A percentile compares a stretch with the other conserved stretches of the same genome.
phyloP scores from a whole-genome alignment of 1,140 invertebrate genomes.

The Conopomorpha cramerella region DNA sequence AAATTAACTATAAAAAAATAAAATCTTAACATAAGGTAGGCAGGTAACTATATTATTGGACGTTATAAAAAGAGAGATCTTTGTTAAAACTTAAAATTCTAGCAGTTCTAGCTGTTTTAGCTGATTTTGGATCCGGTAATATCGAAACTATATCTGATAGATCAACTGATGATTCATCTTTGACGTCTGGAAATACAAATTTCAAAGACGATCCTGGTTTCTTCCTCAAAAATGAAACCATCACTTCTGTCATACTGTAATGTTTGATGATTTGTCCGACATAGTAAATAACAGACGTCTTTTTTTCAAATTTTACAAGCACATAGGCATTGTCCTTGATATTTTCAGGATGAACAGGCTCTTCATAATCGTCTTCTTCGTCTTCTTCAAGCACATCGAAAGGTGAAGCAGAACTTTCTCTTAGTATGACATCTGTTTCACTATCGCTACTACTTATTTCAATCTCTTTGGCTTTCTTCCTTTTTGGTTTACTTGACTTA shows the following conservation, averaged over 20 bases:
- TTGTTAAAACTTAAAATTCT: not conserved
- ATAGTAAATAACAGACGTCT: slow-evolving; percentile 13
- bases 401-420: slow-evolving; percentile 1
- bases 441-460: slow-evolving; percentile 6
- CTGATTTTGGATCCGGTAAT: slow-evolving; percentile 7
- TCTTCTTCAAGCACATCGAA: slow-evolving; percentile 6
- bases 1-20: not conserved
- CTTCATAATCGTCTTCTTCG: slow-evolving; percentile 10
- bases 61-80: not conserved
- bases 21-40: not conserved
- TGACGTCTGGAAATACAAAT: slow-evolving; percentile 12
- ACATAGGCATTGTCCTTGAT: slow-evolving; percentile 17
- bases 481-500: slow-evolving; percentile 1
- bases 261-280: slow-evolving; percentile 14
- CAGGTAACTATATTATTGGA: not conserved
- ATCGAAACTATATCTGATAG: slow-evolving; percentile 15
- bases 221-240: slow-evolving; percentile 13
- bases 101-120: not conserved
- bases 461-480: slow-evolving; percentile 13
- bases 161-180: slow-evolving; percentile 15
- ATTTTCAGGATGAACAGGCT: slow-evolving; percentile 12
- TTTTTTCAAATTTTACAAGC: slow-evolving; percentile 18
- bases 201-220: slow-evolving; percentile 11
- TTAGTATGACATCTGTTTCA: slow-evolving; percentile 1
- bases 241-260: slow-evolving; percentile 13